phyloP scores from a whole-genome alignment of 2,888 invertebrate genomes.

The Fragum fragum region DNA sequence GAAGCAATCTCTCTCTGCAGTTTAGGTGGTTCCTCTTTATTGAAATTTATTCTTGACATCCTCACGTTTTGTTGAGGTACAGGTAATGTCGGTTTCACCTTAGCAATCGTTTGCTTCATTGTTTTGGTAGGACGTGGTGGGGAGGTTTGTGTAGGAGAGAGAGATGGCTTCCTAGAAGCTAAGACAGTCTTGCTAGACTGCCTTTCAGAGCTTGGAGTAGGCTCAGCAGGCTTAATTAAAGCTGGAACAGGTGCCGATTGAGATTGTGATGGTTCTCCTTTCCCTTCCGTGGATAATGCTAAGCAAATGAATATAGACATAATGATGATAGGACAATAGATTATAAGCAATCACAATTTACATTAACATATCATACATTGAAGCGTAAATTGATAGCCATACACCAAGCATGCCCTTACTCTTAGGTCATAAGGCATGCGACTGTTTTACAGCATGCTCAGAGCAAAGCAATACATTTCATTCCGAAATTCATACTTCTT shows the following conservation, averaged over 20 bases:
- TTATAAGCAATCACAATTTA: background rate
- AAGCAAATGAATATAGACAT: slow-evolving; percentile 2
- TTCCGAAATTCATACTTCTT: no score
- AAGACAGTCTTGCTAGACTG: background rate
- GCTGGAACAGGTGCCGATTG: background rate
- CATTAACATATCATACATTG: background rate
- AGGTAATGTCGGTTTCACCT: background rate
- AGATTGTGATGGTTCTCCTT: background rate
- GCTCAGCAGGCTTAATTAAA: background rate
- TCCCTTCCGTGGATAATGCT: background rate
- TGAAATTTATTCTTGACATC: background rate
- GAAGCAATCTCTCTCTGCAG: background rate
- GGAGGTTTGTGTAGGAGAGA: background rate
- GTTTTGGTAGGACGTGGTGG: background rate
- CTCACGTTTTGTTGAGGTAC: background rate
- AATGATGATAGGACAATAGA: no score
- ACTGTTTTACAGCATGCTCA: background rate
- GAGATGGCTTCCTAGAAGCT: background rate
- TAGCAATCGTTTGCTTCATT: no score
- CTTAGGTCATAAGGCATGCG: background rate
- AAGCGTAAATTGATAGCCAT: background rate
- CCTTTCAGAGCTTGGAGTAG: background rate
- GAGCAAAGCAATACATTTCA: background rate
- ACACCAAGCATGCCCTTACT: background rate
- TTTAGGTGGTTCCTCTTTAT: background rate